Percentiles rank a stretch among this genome's conserved stretches.
These are phyloP conservation scores for Nyctibius grandis DNA, from an alignment of 2,797 vertebrate genomes.

Conservation along the genomic window DNA sequence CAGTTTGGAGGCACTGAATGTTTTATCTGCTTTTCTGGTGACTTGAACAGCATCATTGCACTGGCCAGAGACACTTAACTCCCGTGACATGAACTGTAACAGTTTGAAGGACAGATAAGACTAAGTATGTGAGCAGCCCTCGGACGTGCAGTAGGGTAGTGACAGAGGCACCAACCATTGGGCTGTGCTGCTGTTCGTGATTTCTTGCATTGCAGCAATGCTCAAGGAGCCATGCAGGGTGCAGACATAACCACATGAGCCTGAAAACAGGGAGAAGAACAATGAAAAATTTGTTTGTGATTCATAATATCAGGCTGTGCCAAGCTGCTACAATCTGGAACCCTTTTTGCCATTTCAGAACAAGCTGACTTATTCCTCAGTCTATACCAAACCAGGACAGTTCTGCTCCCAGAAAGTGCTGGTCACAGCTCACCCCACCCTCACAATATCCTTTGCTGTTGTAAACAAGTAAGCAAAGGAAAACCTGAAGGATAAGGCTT, in stretches of 20 bases:
- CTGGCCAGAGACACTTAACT: neutral
- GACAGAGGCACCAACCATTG: neutral
- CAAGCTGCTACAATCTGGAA: neutral
- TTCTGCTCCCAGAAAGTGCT: neutral
- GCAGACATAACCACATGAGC: rapidly evolving
- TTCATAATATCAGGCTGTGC: neutral
- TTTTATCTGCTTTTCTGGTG: neutral
- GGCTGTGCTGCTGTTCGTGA: neutral
- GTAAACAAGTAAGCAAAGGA: neutral
- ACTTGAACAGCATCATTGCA: neutral
- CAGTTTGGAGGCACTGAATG: neutral
- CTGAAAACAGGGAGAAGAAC: neutral
- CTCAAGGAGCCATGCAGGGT: neutral
- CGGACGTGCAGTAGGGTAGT: rapidly evolving
- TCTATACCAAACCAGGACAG: rapidly evolving
- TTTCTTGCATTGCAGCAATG: neutral
- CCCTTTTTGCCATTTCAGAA: neutral
- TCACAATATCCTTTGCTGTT: neutral
- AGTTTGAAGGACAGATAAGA: neutral
- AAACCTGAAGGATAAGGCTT: neutral
- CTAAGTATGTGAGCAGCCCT: neutral
- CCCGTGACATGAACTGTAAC: neutral
- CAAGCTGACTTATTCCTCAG: neutral
- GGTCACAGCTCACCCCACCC: neutral
- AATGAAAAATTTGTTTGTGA: neutral